Evolutionary conservation across 2,113 vertebrate genomes (phyloP), one percentile per base, ranked within the genome.

Genomic region (Euleptes europaea): DNA sequence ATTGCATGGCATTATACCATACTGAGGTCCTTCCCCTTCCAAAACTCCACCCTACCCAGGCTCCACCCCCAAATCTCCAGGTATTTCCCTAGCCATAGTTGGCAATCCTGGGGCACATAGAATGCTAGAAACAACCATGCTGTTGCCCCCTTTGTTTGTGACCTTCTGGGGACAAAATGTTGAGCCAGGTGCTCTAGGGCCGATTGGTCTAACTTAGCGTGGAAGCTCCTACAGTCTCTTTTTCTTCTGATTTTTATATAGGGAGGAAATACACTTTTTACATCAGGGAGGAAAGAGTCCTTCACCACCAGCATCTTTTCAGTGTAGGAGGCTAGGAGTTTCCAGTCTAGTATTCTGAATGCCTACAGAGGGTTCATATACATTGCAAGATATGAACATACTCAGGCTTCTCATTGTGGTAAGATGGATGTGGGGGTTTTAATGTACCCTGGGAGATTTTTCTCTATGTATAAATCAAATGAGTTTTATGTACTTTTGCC

Each of bases 391-490:
- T 82, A 2, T 71, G 57, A 23, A 71, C 44, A 49, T 33, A 60
- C 49, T 9, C 35, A 11, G 49, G 21, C 31, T 71, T 78, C 33
- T 15, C 26, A n/a, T 42, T 42, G 26, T 66, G 57, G 38, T 79
- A 15, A 35, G 66, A 70, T 26, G 28, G 31, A 70, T 60, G 66
- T 31, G 44, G 21, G 60, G 38, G 28, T 84, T 84, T 84, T 78
- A 78, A 84, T 71, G 66, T 44, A 44, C 31, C 49, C 38, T 33
- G n/a, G 47, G 83, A 79, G 66, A 47, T 85, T 78, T 60, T 78
- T 60, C 67, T n/a, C 14, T 35, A 5, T 28, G 21, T 79, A 72
- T 78, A 85, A 85, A 85, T 85, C 67, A 85, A 79, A 44, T 35
- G 49, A 65, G 54, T 79, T 85, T 71, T 79, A 79, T 85, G 76